A percentile compares a stretch with the other conserved stretches of the same genome.
Conservation (phyloP, 2,797 vertebrate genomes). For the Rhabdophis nuchalis region DNA sequence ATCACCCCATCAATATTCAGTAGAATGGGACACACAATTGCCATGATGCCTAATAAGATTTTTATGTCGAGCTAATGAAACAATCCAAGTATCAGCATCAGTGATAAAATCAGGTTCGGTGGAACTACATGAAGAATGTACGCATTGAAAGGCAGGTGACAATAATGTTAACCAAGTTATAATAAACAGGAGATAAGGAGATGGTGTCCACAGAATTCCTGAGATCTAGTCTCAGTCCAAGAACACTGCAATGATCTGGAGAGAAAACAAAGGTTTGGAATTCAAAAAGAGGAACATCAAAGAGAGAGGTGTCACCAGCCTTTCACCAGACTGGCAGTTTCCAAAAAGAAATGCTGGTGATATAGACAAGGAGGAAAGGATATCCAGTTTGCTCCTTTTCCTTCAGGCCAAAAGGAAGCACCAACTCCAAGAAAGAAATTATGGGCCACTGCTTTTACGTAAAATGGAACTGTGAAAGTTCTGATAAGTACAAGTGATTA, state of each 20-base stretch:
- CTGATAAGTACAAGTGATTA: neutral
- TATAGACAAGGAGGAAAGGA: neutral
- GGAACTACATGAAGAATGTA: neutral
- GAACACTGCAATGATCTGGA: neutral
- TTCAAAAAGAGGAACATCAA: neutral
- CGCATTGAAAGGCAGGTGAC: neutral
- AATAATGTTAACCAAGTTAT: neutral
- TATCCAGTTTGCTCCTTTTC: neutral
- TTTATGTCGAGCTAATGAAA: neutral
- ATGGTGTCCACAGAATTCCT: neutral
- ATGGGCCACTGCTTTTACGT: neutral
- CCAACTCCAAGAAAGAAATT: neutral
- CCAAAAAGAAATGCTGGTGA: neutral
- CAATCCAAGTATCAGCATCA: neutral
- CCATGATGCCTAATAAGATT: neutral
- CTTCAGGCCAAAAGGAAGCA: neutral
- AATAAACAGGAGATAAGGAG: neutral
- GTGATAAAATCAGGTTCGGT: neutral
- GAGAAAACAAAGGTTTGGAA: neutral
- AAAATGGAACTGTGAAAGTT: neutral
- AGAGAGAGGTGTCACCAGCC: neutral
- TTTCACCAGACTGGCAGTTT: neutral
- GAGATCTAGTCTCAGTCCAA: neutral
- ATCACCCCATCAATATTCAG: neutral
- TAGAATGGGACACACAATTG: neutral